Evolutionary conservation across 2,888 invertebrate genomes (phyloP).

Genomic region (Alsophila aescularia): DNA sequence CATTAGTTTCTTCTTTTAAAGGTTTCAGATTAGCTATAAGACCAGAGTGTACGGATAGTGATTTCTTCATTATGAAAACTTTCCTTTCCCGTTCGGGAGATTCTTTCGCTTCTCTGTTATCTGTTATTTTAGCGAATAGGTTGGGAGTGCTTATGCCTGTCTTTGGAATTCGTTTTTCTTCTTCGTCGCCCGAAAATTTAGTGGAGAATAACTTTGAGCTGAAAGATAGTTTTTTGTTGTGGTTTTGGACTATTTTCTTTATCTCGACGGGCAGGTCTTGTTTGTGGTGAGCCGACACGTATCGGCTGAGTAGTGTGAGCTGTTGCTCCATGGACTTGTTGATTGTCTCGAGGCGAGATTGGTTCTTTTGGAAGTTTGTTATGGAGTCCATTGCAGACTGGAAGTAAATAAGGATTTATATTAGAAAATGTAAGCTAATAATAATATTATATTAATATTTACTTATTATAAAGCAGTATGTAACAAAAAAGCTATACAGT

Average conservation of each 20-base stretch:
- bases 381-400: constrained; percentile 88
- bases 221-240: constrained; percentile 68
- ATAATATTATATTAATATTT: not conserved
- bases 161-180: constrained; percentile 65
- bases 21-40: constrained; percentile 71
- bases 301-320: constrained; percentile 88
- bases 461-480: too few relatives aligned
- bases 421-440: not conserved
- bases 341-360: constrained; percentile 88
- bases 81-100: constrained; percentile 60
- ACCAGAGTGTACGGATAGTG: constrained; percentile 75
- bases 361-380: constrained; percentile 85
- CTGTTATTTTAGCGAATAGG: constrained; percentile 66
- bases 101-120: constrained; percentile 47
- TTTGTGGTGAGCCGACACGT: constrained; percentile 87
- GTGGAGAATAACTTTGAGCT: constrained; percentile 75
- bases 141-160: constrained; percentile 74
- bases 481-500: too few relatives aligned
- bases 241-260: constrained; percentile 88
- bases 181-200: constrained; percentile 69
- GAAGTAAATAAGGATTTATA: constrained; percentile 47
- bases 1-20: constrained; percentile 36
- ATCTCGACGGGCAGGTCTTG: constrained; percentile 90
- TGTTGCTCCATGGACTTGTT: constrained; percentile 90
- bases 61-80: constrained; percentile 73